Evolutionary conservation across 2,113 vertebrate genomes (phyloP), one percentile per base, ranked within the genome.

Genomic region (Hiodon alosoides): DNA sequence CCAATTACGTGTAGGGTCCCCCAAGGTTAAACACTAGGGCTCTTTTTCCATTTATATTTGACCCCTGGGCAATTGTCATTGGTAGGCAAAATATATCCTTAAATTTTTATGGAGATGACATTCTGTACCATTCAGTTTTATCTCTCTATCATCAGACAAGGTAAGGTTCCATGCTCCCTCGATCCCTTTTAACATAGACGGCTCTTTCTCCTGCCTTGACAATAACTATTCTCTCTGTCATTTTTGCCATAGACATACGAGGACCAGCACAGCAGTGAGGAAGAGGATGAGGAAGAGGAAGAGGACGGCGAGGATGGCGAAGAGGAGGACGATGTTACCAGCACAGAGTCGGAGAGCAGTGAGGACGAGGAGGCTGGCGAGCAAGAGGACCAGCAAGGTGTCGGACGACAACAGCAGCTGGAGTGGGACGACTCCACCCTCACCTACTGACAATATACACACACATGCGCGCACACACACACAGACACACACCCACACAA

Each of bases 391-490:
- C 86, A 86, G 84, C 87, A 88, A 76, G 90, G 84, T 4, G 79
- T 81, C 58, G 87, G 85, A 83, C 92, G 93, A 81, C 90, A 90
- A 81, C 90, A 89, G 78, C 95, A 94, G 83, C 82, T 94, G 79
- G 93, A 94, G 86, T 96, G 95, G 96, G 93, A 97, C 81, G 92
- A 93, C 85, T 93, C 93, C 77, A 91, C 93, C 72, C 82, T 92
- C 76, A 89, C 87, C 0, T 98, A 96, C 88, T 99, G 94, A 90
- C 31, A 31, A 52, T 11, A 6, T 2, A 7, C 16, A 8, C 2
- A 54, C n/a, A 4, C 67, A 17, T 7, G 53, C 67, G 7, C 52
- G 9, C 14, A 69, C 14, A 54, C 48, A 52, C 67, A 69, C 67
- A n/a, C 48, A 68, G 46, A 68, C 48, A 14, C 4, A 48, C 31